A percentile compares a stretch with the other conserved stretches of the same genome.
These are phyloP conservation scores for Cherax destructor DNA, from an alignment of 1,140 invertebrate species.

Conservation along the genomic window DNA sequence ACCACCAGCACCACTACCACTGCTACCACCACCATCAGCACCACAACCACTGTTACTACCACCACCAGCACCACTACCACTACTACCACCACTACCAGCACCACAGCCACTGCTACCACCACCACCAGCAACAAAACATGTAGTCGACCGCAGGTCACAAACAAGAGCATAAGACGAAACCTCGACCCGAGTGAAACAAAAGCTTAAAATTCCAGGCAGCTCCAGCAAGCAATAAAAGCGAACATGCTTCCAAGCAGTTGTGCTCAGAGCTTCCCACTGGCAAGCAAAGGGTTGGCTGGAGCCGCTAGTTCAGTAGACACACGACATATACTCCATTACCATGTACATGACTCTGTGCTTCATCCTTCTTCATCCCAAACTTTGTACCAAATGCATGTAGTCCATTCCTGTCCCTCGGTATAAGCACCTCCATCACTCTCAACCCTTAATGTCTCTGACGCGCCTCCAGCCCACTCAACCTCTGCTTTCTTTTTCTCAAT, in stretches of 20 bases:
- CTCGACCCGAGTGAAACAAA: not conserved
- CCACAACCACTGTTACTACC: too few relatives aligned
- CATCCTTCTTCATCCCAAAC: not conserved
- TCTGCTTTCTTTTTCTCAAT: not conserved
- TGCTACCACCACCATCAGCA: too few relatives aligned
- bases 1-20: not conserved
- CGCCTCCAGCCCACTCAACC: not conserved
- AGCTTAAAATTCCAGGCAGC: not conserved
- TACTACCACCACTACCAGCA: too few relatives aligned
- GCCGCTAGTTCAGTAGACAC: not conserved
- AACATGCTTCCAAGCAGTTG: not conserved
- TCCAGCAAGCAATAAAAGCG: not conserved
- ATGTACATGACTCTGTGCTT: not conserved
- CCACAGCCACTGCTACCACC: too few relatives aligned
- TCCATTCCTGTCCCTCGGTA: not conserved
- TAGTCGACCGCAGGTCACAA: not conserved
- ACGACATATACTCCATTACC: not conserved
- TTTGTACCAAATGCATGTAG: not conserved
- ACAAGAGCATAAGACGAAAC: not conserved
- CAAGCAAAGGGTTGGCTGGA: not conserved
- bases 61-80: too few relatives aligned
- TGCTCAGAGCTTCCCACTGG: not conserved
- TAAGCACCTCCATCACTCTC: not conserved
- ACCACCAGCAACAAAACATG: not conserved
- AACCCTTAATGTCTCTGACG: not conserved